Percentiles rank a stretch among this genome's conserved stretches.
phyloP scores from a whole-genome alignment of 2,797 vertebrate species.

The Scolopax bukidnonensis region DNA sequence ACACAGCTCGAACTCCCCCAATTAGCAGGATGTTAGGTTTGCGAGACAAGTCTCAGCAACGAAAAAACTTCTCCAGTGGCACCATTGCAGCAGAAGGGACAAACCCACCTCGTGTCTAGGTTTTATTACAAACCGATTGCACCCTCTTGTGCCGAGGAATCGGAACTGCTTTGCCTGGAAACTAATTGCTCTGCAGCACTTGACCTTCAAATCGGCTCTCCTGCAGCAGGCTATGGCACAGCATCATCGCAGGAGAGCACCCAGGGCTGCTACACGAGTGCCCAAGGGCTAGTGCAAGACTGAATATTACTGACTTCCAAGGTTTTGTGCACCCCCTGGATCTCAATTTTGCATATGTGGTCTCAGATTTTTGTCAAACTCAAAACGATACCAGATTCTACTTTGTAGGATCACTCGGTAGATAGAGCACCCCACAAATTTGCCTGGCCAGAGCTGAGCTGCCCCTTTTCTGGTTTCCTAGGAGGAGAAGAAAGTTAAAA shows the following conservation, averaged over 20 bases:
- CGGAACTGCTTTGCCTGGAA: conserved; percentile 29
- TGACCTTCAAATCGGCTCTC: conserved; percentile 30
- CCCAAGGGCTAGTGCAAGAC: neutral
- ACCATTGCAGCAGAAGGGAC: neutral
- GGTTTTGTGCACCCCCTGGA: neutral
- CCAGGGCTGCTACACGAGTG: rapidly evolving
- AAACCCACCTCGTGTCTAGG: neutral
- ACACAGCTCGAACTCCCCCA: neutral
- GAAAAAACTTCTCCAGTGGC: neutral
- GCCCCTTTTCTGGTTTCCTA: neutral
- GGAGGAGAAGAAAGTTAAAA: neutral
- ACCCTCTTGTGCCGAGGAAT: conserved; percentile 51
- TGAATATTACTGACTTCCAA: neutral
- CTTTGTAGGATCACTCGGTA: neutral
- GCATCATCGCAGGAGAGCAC: rapidly evolving
- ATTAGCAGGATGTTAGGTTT: conserved; percentile 5
- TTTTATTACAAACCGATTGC: conserved; percentile 55
- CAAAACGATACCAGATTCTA: rapidly evolving
- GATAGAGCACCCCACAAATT: neutral
- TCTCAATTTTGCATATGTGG: neutral
- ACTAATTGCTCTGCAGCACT: neutral
- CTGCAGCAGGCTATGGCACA: neutral
- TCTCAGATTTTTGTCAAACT: neutral
- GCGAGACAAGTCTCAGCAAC: neutral
- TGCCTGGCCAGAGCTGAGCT: neutral